These are phyloP conservation scores for Hypocryptadius cinnamomeus DNA, from an alignment of 2,113 vertebrate species.

Conservation along the genomic window DNA sequence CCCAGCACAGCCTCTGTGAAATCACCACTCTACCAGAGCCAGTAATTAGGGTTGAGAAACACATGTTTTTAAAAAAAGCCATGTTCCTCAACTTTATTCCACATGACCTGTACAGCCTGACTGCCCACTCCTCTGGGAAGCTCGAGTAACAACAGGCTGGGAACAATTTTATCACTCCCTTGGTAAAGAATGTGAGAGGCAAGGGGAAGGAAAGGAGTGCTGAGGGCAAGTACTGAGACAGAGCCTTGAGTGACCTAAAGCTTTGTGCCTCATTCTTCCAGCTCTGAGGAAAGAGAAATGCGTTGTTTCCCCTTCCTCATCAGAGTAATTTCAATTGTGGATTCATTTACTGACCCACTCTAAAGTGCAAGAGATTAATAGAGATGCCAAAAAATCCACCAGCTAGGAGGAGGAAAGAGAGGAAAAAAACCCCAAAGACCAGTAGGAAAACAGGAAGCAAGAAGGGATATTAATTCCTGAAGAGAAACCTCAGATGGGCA, in stretches of 20 bases:
- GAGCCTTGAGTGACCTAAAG: not conserved
- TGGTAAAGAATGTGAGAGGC: not conserved
- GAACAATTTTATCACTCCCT: not conserved
- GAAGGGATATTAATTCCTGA: not conserved
- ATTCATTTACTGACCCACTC: not conserved
- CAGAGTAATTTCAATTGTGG: not conserved
- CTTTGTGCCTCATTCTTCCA: not conserved
- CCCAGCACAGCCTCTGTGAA: not conserved
- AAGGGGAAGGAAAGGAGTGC: not conserved
- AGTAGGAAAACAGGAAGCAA: not conserved
- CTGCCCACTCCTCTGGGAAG: not conserved
- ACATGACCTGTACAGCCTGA: not conserved
- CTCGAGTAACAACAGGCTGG: not conserved
- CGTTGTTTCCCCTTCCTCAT: not conserved
- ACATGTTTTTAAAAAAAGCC: accelerated
- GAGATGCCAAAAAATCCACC: not conserved
- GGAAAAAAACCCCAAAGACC: not conserved
- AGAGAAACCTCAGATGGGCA: not conserved
- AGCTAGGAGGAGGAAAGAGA: not conserved
- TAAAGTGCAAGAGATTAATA: not conserved
- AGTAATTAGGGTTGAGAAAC: slow-evolving; percentile 5
- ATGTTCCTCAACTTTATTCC: not conserved
- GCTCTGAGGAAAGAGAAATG: slow-evolving; percentile 5
- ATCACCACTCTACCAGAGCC: not conserved
- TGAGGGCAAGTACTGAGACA: not conserved